Percentiles rank a stretch among this genome's conserved stretches.
phyloP scores from a whole-genome alignment of 2,888 invertebrate species.

The Epinotia ramella region DNA sequence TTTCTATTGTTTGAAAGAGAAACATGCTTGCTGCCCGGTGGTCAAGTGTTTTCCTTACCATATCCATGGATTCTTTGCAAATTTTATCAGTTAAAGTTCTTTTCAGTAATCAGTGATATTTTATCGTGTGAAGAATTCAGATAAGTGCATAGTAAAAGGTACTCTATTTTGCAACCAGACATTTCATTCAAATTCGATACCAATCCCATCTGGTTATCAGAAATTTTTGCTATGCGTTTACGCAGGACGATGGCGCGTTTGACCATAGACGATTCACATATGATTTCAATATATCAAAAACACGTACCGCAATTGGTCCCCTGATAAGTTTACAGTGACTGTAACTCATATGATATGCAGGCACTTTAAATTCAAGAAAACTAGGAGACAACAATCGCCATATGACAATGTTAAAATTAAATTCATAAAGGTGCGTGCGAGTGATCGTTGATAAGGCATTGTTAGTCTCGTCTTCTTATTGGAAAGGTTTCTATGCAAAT shows the following conservation, averaged over 20 bases:
- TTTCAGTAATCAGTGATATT: no score
- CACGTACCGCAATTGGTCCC: not conserved
- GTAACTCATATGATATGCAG: conserved; percentile 14
- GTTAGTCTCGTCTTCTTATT: conserved; percentile 50
- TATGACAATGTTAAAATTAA: conserved; percentile 31
- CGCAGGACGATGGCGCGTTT: no score
- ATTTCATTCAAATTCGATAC: not conserved
- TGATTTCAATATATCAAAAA: not conserved
- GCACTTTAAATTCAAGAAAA: conserved; percentile 35
- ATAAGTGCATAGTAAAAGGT: no score
- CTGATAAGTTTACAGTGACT: not conserved
- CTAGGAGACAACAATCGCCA: conserved; percentile 32
- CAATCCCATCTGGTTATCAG: not conserved
- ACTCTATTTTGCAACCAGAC: not conserved
- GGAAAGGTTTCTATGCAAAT: conserved; percentile 82
- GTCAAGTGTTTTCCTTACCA: conserved; percentile 1
- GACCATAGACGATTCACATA: no score
- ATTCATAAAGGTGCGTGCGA: conserved; percentile 44
- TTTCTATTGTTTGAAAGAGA: conserved; percentile 29
- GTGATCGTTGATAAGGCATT: conserved; percentile 44
- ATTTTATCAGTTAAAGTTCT: not conserved
- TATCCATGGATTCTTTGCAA: not conserved
- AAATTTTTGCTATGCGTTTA: not conserved
- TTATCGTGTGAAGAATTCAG: no score
- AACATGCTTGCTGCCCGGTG: conserved; percentile 7